These are phyloP conservation scores for Lissonota sp. DNA, from an alignment of 2,888 invertebrate genomes.

Conservation along the genomic window DNA sequence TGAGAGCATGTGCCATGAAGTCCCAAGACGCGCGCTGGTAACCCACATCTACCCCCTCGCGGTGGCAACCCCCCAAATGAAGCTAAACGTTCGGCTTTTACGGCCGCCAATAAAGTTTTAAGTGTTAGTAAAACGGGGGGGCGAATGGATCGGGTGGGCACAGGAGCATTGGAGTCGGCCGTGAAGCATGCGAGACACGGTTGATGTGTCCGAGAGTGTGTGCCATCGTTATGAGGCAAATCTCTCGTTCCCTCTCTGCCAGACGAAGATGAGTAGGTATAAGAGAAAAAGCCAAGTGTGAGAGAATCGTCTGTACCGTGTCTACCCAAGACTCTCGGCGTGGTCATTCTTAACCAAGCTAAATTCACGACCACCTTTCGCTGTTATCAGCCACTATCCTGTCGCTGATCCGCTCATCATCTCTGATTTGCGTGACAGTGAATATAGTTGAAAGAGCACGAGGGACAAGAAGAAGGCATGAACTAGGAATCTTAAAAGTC, in stretches of 20 bases:
- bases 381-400: slow-evolving; percentile 11
- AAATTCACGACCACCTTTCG: slow-evolving; percentile 40
- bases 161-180: slow-evolving; percentile 49
- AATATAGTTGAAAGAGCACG: neutral
- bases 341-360: slow-evolving; percentile 31
- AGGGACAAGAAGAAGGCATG: slow-evolving; percentile 55
- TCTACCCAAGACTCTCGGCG: too few species aligned
- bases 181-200: slow-evolving; percentile 55
- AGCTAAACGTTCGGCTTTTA: slow-evolving; percentile 82
- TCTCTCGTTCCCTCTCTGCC: slow-evolving; percentile 2
- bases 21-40: slow-evolving; percentile 58
- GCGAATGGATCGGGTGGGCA: slow-evolving; percentile 44
- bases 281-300: slow-evolving; percentile 26
- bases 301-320: slow-evolving; percentile 12
- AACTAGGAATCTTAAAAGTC: slow-evolving; percentile 64
- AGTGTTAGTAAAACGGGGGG: slow-evolving; percentile 82
- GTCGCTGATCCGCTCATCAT: neutral
- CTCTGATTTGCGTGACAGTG: neutral
- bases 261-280: slow-evolving; percentile 58
- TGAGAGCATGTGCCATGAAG: slow-evolving; percentile 49
- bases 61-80: slow-evolving; percentile 75
- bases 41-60: slow-evolving; percentile 64
- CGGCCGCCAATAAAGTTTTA: slow-evolving; percentile 83
- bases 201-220: slow-evolving; percentile 61
- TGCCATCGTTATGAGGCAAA: slow-evolving; percentile 53